Evolutionary conservation across 2,888 invertebrate species (phyloP), one percentile per base, ranked within the genome.

Genomic region (Tortricodes alternella): DNA sequence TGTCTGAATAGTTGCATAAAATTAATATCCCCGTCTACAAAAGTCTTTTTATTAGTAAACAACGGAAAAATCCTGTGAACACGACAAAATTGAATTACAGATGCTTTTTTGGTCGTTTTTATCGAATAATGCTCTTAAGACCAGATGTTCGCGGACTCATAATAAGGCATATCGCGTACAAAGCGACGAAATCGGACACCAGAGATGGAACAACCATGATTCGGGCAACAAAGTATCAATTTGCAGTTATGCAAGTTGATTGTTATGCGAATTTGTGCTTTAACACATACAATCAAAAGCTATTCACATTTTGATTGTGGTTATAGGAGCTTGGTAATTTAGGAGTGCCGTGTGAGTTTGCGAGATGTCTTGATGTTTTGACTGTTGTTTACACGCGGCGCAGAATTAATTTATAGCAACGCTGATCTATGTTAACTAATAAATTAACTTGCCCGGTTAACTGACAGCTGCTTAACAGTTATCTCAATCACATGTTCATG

Each of bases 141-240:
- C 83, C 90, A 90, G 89, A 89, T 90, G 87, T 88, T 86, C 83
- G 78, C 84, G 75, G 72, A 76, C 80, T 84, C 78, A 90, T 90
- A 89, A 90, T 90, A 89, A 90, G 90, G 80, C 83, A 76, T 88
- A 89, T 90, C 90, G 89, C 75, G 80, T 74, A 89, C 88, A 90
- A 90, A 87, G 85, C 81, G 82, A 83, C 80, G 90, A 85, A 87
- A 90, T 89, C 85, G 79, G 88, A 90, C 89, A 90, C 90, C 88
- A 84, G 82, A 83, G 89, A 88, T 87, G 87, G 87, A 84, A 84
- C 83, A 85, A 77, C 74, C 71, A 79, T 76, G 81, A 80, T 80
- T 79, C 76, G 70, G 67, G 65, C 68, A 65, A 76, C 86, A 82
- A 80, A 77, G 68, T 78, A 69, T 80, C 72, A 53, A 64, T 66